Evolutionary conservation across 2,113 vertebrate species (phyloP), one percentile per base, ranked within the genome.

Genomic region (Syngnathus floridae): DNA sequence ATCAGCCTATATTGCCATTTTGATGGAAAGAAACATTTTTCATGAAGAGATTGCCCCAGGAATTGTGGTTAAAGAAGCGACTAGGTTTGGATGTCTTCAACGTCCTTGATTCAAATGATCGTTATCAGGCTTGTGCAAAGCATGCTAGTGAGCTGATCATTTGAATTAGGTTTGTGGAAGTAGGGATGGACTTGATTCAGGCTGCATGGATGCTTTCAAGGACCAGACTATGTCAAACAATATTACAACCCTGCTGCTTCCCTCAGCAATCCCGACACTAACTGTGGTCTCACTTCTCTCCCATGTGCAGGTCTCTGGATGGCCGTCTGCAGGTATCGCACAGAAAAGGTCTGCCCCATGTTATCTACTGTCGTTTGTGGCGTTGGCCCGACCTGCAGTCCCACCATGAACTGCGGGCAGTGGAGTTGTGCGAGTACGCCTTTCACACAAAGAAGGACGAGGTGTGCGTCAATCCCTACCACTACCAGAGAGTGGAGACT

Each of bases 391-490:
- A 99, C 87, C 92, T 99, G 45, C 97, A 99, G 86, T 99, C 96
- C 78, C 97, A 99, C 90, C 97, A 99, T 10, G 97, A 99, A 89
- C 90, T 99, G 73, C 94, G 96, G 2, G 96, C 97, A 64, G 92
- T 98, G 90, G 96, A 99, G 87, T 88, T 98, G 83, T 99, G 97
- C 80, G 95, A 97, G 82, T 99, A 94, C 0, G 96, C 97, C 83
- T 99, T 99, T 75, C 95, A 96, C 89, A 97, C 95, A 70, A 99
- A 99, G 90, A 99, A 98, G 88, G 97, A 99, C 1, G 97, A 99
- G 85, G 97, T 99, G 69, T 99, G 97, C 0, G 95, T 99, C 79
- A 99, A 99, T 64, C 97, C 97, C 10, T 99, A 99, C 80, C 97
- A 99, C 87, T 99, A 99, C 83, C 96, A 98, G 88, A 89, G 97